A percentile compares a stretch with the other conserved stretches of the same genome.
phyloP scores from a whole-genome alignment of 1,140 invertebrate species.

The Drosophila novamexicana region DNA sequence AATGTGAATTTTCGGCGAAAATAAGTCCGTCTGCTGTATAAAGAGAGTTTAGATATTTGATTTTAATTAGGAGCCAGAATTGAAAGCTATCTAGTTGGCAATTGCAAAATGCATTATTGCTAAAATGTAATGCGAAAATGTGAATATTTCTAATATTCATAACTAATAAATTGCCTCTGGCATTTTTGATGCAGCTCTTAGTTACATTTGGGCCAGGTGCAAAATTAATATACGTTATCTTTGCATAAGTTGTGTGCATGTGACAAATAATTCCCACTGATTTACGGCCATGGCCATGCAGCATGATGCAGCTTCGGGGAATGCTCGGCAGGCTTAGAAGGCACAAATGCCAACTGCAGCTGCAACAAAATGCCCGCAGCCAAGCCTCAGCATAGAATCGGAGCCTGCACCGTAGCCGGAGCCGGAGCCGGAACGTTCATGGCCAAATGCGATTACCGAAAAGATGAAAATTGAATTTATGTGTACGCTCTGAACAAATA shows the following conservation, averaged over 20 bases:
- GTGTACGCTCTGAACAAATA: constrained; percentile 39
- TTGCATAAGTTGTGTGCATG: constrained; percentile 50
- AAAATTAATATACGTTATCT: constrained; percentile 76
- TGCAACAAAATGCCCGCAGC: constrained; percentile 11
- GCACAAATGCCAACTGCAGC: constrained; percentile 46
- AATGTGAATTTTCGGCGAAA: background rate
- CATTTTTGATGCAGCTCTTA: constrained; percentile 57
- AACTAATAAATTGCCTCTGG: constrained; percentile 55
- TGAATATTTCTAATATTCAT: constrained; percentile 27
- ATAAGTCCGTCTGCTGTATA: background rate
- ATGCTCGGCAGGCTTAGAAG: constrained; percentile 42
- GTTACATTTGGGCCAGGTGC: constrained; percentile 67
- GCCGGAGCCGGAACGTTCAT: constrained; percentile 24
- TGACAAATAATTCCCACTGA: constrained; percentile 78
- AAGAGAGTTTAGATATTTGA: constrained; percentile 52
- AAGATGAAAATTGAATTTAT: constrained; percentile 75
- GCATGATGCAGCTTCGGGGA: constrained; percentile 20
- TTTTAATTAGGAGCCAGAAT: constrained; percentile 53
- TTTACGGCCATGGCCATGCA: constrained; percentile 50
- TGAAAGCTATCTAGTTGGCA: constrained; percentile 20
- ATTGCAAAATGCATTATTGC: constrained; percentile 42
- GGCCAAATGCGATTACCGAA: constrained; percentile 63
- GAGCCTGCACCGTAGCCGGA: background rate
- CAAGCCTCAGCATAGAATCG: background rate
- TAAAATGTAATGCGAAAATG: constrained; percentile 14